Evolutionary conservation across 2,888 invertebrate genomes (phyloP).

Genomic region (Coronaproctus castanopsis): DNA sequence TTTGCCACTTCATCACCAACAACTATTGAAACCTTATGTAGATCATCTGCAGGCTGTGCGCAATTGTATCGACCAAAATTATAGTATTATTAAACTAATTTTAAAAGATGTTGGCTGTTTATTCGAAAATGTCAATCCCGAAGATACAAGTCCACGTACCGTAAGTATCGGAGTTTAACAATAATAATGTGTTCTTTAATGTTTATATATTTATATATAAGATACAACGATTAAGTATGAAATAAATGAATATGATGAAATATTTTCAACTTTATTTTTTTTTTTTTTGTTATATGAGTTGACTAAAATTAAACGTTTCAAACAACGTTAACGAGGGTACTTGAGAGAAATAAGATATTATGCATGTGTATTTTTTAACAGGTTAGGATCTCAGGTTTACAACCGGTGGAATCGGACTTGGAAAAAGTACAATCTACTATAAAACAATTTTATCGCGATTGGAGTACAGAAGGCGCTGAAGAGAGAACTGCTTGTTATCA

Average conservation of each 20-base stretch:
- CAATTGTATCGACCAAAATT: conserved; percentile 51
- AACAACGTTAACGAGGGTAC: too few species aligned
- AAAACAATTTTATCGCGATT: conserved; percentile 91
- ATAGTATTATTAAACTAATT: conserved; percentile 42
- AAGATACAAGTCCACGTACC: conserved; percentile 10
- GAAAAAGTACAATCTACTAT: conserved; percentile 70
- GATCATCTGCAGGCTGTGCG: conserved; percentile 53
- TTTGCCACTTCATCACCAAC: conserved; percentile 53
- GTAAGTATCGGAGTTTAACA: conserved; percentile 2
- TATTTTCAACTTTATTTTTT: too few species aligned
- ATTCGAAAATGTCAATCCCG: conserved; percentile 45
- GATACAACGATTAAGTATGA: conserved; percentile 7
- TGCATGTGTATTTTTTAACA: neutral
- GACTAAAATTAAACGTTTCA: too few species aligned
- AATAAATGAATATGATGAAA: too few species aligned
- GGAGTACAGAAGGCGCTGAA: conserved; percentile 64
- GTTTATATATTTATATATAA: conserved; percentile 1
- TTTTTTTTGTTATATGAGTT: too few species aligned
- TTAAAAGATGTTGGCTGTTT: conserved; percentile 59
- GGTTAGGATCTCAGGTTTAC: conserved; percentile 8
- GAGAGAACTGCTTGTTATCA: conserved; percentile 74
- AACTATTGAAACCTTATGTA: conserved; percentile 50
- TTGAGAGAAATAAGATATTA: too few species aligned
- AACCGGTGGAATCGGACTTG: conserved; percentile 17
- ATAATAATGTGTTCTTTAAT: neutral